These are phyloP conservation scores for Tetranychus cinnabarinus DNA, from an alignment of 1,140 invertebrate species.

Conservation along the genomic window DNA sequence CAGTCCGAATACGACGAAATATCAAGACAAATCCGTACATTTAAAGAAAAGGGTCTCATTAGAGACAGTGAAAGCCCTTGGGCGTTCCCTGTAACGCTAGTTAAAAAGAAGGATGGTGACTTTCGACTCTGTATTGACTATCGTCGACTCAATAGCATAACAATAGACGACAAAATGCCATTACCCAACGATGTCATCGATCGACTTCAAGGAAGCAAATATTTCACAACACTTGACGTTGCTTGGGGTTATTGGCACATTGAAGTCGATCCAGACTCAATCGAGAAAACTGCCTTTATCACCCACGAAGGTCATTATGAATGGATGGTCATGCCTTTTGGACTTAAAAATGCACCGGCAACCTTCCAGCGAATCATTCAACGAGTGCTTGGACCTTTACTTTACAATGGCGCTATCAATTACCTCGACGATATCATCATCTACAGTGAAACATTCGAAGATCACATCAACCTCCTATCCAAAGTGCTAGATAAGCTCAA, in stretches of 20 bases:
- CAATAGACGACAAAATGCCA: constrained; percentile 25
- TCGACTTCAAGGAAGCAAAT: constrained; percentile 16
- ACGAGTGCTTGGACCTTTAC: constrained; percentile 15
- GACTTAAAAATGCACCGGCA: constrained; percentile 10
- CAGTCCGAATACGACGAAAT: neutral
- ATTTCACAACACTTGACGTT: constrained; percentile 18
- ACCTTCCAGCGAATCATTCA: constrained; percentile 15
- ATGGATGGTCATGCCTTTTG: constrained; percentile 7
- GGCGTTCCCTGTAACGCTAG: constrained; percentile 22
- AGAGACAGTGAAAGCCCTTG: constrained; percentile 21
- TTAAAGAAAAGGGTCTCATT: constrained; percentile 21
- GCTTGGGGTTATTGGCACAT: constrained; percentile 5
- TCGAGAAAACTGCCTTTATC: constrained; percentile 16
- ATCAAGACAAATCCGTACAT: neutral
- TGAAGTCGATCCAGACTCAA: constrained; percentile 15
- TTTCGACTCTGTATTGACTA: constrained; percentile 24
- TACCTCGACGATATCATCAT: constrained; percentile 16
- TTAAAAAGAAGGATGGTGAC: constrained; percentile 23
- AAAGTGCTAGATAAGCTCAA: constrained; percentile 9
- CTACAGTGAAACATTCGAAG: constrained; percentile 8
- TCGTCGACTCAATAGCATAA: constrained; percentile 22
- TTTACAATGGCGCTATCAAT: constrained; percentile 6
- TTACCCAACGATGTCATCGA: constrained; percentile 22
- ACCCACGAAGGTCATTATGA: constrained; percentile 5
- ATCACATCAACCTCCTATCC: constrained; percentile 10